These are phyloP conservation scores for Nasonia giraulti DNA, from an alignment of 1,140 invertebrate genomes.

Conservation along the genomic window DNA sequence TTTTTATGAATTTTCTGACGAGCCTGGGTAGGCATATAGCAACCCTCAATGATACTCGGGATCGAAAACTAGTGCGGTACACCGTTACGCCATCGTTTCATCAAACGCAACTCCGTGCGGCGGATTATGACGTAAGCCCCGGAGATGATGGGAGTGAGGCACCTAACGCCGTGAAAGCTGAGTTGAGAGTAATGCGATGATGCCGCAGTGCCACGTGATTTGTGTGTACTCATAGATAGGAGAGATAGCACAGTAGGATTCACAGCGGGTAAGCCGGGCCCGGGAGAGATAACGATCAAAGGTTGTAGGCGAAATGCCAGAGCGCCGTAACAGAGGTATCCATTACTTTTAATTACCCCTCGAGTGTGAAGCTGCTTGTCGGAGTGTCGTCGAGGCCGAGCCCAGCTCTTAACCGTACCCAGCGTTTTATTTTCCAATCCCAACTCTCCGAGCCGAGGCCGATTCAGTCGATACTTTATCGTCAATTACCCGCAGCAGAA, in stretches of 20 bases:
- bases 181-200: conserved; percentile 13
- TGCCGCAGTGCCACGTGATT: conserved; percentile 15
- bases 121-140: not conserved
- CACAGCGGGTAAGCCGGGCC: not conserved
- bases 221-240: not conserved
- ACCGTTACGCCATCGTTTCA: no score
- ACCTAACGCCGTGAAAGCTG: not conserved
- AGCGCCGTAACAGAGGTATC: not conserved
- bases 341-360: conserved; percentile 23
- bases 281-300: not conserved
- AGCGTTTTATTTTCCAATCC: not conserved
- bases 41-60: no score
- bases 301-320: not conserved
- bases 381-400: not conserved
- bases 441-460: no score
- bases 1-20: not conserved
- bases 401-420: not conserved
- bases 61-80: no score
- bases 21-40: not conserved
- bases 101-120: not conserved
- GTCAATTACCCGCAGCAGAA: not conserved
- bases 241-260: not conserved
- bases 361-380: not conserved
- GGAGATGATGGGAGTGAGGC: not conserved
- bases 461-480: not conserved